A percentile compares a stretch with the other conserved stretches of the same genome.
Evolutionary conservation across 1,140 invertebrate genomes (phyloP).

Genomic region (Cherax destructor): DNA sequence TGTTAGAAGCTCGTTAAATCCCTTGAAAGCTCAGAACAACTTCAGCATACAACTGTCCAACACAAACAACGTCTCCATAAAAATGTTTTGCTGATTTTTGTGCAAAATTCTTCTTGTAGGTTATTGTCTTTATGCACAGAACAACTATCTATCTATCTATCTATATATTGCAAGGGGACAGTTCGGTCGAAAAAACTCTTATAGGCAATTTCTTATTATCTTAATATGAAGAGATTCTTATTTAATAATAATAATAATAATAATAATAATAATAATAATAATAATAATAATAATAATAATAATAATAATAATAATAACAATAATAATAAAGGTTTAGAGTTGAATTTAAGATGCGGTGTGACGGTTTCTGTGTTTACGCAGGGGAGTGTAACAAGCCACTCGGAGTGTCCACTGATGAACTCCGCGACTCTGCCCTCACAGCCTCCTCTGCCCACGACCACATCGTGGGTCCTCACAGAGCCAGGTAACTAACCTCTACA

Average conservation of each 20-base stretch:
- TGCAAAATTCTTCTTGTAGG: neutral
- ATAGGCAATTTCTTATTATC: too few species aligned
- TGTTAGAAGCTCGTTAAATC: neutral
- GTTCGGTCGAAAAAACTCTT: too few species aligned
- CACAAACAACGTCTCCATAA: neutral
- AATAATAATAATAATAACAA: too few species aligned
- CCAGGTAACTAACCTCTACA: slow-evolving; percentile 25
- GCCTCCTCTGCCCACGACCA: slow-evolving; percentile 55
- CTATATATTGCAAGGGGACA: too few species aligned
- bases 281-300: too few species aligned
- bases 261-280: too few species aligned
- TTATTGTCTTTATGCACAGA: too few species aligned
- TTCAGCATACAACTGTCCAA: neutral
- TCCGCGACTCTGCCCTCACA: slow-evolving; percentile 34
- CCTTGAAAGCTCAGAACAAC: neutral
- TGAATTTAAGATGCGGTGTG: too few species aligned
- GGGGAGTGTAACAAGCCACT: slow-evolving; percentile 63
- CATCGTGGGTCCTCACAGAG: slow-evolving; percentile 58
- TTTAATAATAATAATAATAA: too few species aligned
- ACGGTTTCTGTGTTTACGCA: neutral
- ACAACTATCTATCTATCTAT: too few species aligned
- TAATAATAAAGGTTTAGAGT: too few species aligned
- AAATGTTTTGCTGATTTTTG: neutral
- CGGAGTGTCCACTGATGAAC: slow-evolving; percentile 47
- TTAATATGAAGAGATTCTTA: too few species aligned